A percentile compares a stretch with the other conserved stretches of the same genome.
phyloP scores from a whole-genome alignment of 2,797 vertebrate species.

The Micrastur ruficollis region DNA sequence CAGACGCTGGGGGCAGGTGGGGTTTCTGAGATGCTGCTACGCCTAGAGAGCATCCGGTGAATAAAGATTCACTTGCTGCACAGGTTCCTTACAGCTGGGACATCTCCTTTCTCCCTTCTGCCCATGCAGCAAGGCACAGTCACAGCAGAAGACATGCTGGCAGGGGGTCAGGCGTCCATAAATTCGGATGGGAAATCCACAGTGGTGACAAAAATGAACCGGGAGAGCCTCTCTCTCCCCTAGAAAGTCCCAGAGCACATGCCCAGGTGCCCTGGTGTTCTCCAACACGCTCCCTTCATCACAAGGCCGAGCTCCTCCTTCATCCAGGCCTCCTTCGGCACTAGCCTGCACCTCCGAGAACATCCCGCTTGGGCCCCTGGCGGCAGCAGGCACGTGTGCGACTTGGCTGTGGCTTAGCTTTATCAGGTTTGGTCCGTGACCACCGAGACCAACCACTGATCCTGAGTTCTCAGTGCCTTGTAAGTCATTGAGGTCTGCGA shows the following conservation, averaged over 20 bases:
- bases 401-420: not conserved
- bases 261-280: not conserved
- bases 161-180: not conserved
- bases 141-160: not conserved
- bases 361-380: not conserved
- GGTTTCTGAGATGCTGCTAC: not conserved
- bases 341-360: not conserved
- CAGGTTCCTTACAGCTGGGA: not conserved
- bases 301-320: not conserved
- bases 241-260: not conserved
- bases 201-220: not conserved
- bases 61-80: not conserved
- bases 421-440: not conserved
- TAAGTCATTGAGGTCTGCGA: constrained; percentile 1
- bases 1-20: rapidly evolving
- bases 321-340: constrained; percentile 6
- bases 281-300: not conserved
- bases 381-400: not conserved
- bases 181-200: constrained; percentile 17
- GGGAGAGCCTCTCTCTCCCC: not conserved
- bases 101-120: not conserved
- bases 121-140: not conserved
- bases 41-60: not conserved
- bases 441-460: not conserved
- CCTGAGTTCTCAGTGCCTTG: not conserved